A percentile compares a stretch with the other conserved stretches of the same genome.
These are phyloP conservation scores for Spheniscus humboldti DNA, from an alignment of 2,797 vertebrate genomes.

Conservation along the genomic window DNA sequence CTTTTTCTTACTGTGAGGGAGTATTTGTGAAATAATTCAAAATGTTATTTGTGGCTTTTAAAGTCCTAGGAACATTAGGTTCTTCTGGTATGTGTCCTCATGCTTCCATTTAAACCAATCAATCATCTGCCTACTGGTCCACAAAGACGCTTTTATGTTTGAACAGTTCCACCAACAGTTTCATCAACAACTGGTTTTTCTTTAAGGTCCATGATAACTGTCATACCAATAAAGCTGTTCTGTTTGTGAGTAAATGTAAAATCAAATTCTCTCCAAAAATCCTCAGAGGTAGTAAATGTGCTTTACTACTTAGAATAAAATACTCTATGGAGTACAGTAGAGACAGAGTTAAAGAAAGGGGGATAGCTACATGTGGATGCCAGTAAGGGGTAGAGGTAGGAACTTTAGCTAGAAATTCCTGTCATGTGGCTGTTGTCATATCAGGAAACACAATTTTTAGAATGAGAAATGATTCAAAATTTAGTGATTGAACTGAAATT, in stretches of 20 bases:
- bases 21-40: conserved; percentile 53
- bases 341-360: background rate
- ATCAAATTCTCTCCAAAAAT: background rate
- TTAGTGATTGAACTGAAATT: background rate
- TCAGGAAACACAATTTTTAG: background rate
- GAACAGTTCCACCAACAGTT: conserved; percentile 28
- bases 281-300: background rate
- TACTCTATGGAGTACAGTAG: background rate
- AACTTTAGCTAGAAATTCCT: background rate
- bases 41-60: conserved; percentile 54
- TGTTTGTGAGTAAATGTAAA: background rate
- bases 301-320: background rate
- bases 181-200: conserved; percentile 54
- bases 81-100: conserved; percentile 35
- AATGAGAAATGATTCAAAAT: background rate
- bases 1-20: background rate
- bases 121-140: conserved; percentile 30
- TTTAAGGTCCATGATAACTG: conserved; percentile 23
- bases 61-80: conserved; percentile 48
- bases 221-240: conserved; percentile 45
- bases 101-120: conserved; percentile 46
- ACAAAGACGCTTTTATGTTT: conserved; percentile 45
- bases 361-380: background rate
- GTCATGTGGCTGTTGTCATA: background rate
- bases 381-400: background rate